These are phyloP conservation scores for Choloepus hoffmanni DNA, from an alignment of 2,113 vertebrate genomes.

Conservation along the genomic window DNA sequence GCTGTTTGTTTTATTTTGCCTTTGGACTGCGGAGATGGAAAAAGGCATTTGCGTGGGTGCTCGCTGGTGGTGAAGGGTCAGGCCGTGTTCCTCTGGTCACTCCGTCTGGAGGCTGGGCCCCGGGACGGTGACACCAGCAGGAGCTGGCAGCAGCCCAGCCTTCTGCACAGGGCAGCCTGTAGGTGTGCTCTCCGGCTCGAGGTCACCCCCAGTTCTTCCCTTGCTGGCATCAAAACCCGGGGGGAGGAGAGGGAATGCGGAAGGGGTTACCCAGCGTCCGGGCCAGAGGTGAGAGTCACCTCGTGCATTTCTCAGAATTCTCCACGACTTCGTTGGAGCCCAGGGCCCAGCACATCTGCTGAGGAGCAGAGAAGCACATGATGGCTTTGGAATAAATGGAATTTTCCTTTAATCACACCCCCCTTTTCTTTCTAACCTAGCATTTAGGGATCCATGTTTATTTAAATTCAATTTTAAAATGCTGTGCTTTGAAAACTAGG, in stretches of 20 bases:
- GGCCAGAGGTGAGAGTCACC: neutral
- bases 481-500: neutral
- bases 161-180: no score
- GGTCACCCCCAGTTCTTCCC: no score
- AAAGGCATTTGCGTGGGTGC: neutral
- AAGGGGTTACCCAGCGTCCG: accelerated
- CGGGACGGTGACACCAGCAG: no score
- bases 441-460: neutral
- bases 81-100: neutral
- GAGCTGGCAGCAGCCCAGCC: neutral
- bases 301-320: neutral
- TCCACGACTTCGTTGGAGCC: accelerated
- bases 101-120: neutral
- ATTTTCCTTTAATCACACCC: neutral
- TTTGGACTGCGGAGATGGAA: neutral
- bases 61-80: neutral
- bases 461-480: neutral
- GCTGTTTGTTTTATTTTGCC: neutral
- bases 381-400: neutral
- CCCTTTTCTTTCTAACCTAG: neutral
- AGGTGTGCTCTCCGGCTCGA: accelerated
- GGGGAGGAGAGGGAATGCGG: no score
- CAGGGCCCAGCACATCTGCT: accelerated
- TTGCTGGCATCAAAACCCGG: neutral
- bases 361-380: neutral